Conservation (phyloP, 2,113 vertebrate species). For the Peromyscus leucopus region DNA sequence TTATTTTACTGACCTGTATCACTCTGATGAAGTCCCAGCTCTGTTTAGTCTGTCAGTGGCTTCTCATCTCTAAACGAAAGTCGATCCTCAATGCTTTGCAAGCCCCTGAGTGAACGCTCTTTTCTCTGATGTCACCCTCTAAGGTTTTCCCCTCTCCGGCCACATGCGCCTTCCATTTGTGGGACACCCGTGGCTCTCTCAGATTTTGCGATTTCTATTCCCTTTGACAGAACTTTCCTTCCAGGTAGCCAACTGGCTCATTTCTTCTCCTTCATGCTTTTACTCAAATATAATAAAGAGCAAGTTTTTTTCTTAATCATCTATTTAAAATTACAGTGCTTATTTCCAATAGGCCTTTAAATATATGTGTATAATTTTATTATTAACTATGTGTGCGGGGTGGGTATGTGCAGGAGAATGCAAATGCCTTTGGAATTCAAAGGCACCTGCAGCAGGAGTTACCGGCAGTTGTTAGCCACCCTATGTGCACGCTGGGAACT, state of each 20-base stretch:
- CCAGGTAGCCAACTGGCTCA: background rate
- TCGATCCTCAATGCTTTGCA: background rate
- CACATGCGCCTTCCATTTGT: background rate
- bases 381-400: background rate
- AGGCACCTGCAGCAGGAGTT: background rate
- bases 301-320: background rate
- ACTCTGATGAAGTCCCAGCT: background rate
- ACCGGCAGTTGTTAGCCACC: background rate
- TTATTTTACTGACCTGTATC: background rate
- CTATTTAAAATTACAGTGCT: background rate
- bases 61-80: constrained; percentile 20
- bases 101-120: background rate
- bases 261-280: background rate
- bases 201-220: background rate
- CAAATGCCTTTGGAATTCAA: too few relatives aligned
- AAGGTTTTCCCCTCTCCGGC: background rate
- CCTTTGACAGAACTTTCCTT: background rate
- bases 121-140: background rate
- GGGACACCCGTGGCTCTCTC: background rate
- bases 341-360: constrained; percentile 2
- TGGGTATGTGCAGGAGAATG: background rate
- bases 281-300: background rate
- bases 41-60: background rate
- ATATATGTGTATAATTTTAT: background rate
- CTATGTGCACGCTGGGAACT: background rate